Evolutionary conservation across 2,113 vertebrate species (phyloP), one percentile per base, ranked within the genome.

Genomic region (Chrysemys picta): DNA sequence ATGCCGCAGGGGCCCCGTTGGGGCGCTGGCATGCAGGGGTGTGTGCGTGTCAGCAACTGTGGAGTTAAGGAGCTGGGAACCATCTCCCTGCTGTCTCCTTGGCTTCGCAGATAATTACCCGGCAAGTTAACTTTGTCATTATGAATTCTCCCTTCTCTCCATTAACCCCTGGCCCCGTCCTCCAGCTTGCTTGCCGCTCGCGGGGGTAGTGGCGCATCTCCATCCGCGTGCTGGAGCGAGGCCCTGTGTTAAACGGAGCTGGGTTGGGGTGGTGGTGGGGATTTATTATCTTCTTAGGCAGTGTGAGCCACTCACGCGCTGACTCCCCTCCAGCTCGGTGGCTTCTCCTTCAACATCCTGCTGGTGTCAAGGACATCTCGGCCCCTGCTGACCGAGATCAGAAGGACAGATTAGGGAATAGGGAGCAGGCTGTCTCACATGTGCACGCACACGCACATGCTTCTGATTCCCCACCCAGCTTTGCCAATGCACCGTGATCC

Each of bases 401-500:
- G 38, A 45, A n/a, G 38, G 38, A 19, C 35, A 69, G 65, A 69
- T n/a, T 19, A 69, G 38, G 38, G 72, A 75, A 45, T 38, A 45
- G 72, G 69, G 27, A 31, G 29, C 13, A 17, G 27, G 16, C 22
- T 78, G 11, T 14, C 38, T 45, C 21, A 1, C n/a, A 22, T 38
- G 2, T 47, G 42, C 9, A 16, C 1, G 75, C 24, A 6, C 12
- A 49, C 6, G 3, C 12, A 29, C 21, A 2, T 29, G 25, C 76
- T 45, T 25, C 42, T 79, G 42, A 11, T 79, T 89, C 88, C 53
- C 59, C 76, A 27, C 79, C 84, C 86, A 52, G 29, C 49, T 80
- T 35, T 86, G 78, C 82, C 87, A 93, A 53, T 57, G 52, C 85
- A 31, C 50, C 12, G 21, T 5, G 38, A 38, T 45, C 21, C 72